Evolutionary conservation across 2,888 invertebrate genomes (phyloP), one percentile per base, ranked within the genome.

Genomic region (Cephus sareptanus): DNA sequence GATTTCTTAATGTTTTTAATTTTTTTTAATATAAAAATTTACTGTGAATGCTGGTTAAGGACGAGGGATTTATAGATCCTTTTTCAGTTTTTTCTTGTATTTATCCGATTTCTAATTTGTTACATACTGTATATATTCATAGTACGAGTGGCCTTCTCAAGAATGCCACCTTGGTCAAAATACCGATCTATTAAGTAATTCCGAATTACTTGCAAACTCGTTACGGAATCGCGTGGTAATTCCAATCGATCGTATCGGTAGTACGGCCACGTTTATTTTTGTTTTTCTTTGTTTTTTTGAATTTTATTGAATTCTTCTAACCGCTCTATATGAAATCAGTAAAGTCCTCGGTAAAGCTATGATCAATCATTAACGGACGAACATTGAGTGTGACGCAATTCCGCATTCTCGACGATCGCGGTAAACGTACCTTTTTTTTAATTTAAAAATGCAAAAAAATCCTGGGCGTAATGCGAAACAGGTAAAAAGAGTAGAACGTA

Each of bases 81-180:
- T 40, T 40, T 56, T 56, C 56, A 56, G 2, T 9, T 56, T 40
- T 23, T 40, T 23, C 2, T 40, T 40, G 15, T 9, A 23, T 23
- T 56, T 56, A 56, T 9, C 9, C 56, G 56, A 56, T 23, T 56
- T 56, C 9, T 56, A 56, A 23, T 23, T 23, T 23, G 2, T 56
- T 23, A 9, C 23, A 23, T 56, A 56, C 56, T 23, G 23, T 9
- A 23, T 23, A 23, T 15, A 56, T 23, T 56, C 56, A 9, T 23
- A 23, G 56, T 56, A 56, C 2, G 23, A 56, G 69, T 71, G 77
- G 71, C 77, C 77, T 77, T 77, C 77, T 77, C 77, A 77, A 75
- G 77, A 77, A 77, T 77, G 74, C 56, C 71, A 77, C 77, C 77
- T 77, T 77, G 77, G 56, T 40, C 75, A 68, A 56, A 74, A 77